These are phyloP conservation scores for Pseudorhiza aurosa DNA, from an alignment of 30 jellyfish, hydroid and myxozoan genomes.

Conservation along the genomic window DNA sequence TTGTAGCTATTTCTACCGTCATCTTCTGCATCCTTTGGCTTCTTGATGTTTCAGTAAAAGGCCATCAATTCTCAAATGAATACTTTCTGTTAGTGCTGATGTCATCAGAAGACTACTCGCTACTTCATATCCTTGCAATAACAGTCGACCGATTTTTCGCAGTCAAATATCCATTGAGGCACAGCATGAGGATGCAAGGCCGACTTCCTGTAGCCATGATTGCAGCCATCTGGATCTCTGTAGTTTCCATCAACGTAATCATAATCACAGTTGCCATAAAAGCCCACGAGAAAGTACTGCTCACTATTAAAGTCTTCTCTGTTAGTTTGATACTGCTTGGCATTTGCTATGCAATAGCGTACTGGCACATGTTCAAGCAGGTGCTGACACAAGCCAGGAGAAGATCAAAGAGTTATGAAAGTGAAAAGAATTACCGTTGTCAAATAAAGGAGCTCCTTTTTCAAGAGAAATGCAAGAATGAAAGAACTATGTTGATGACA, in stretches of 20 bases:
- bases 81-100: not conserved
- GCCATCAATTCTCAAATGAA: not conserved
- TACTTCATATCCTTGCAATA: constrained; percentile 15
- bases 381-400: not conserved
- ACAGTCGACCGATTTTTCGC: constrained; percentile 54
- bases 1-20: constrained; percentile 1
- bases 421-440: not conserved
- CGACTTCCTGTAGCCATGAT: not conserved
- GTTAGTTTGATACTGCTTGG: not conserved
- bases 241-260: not conserved
- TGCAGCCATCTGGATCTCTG: constrained; percentile 25
- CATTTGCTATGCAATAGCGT: not conserved
- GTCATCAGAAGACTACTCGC: constrained; percentile 22
- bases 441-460: not conserved
- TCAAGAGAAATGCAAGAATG: not conserved
- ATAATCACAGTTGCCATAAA: not conserved
- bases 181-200: constrained; percentile 32
- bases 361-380: constrained; percentile 9
- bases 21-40: not conserved
- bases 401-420: not conserved
- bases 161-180: constrained; percentile 33
- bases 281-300: not conserved
- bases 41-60: not conserved
- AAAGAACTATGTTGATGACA: constrained; percentile 11
- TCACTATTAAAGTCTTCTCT: not conserved